Evolutionary conservation across 1,140 invertebrate genomes (phyloP).

Genomic region (Elysia chlorotica): DNA sequence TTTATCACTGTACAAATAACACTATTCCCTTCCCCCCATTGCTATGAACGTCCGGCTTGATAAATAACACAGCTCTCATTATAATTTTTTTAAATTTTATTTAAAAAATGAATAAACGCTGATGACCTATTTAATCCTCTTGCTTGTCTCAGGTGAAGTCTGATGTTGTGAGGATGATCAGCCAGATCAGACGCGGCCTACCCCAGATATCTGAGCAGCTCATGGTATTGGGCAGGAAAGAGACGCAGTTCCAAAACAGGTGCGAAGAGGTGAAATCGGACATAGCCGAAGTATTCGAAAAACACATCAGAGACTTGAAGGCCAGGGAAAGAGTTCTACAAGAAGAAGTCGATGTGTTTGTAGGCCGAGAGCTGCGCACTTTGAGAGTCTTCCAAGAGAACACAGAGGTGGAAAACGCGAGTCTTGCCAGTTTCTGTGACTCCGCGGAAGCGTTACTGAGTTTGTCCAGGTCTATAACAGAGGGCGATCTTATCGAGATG

Average conservation of each 20-base stretch:
- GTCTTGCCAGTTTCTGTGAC: conserved; percentile 94
- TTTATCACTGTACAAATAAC: too few species aligned
- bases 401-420: conserved; percentile 87
- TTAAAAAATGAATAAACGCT: too few species aligned
- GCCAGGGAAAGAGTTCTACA: conserved; percentile 87
- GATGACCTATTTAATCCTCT: too few species aligned
- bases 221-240: conserved; percentile 39
- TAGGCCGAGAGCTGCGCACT: conserved; percentile 80
- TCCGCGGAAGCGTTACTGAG: conserved; percentile 91
- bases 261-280: conserved; percentile 63
- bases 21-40: too few species aligned
- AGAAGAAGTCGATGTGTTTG: conserved; percentile 86
- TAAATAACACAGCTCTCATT: too few species aligned
- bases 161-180: conserved; percentile 92
- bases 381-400: conserved; percentile 88
- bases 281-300: conserved; percentile 77
- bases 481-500: conserved; percentile 47
- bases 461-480: conserved; percentile 64
- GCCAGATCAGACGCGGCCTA: conserved; percentile 74
- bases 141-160: conserved; percentile 64
- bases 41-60: too few species aligned
- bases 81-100: too few species aligned
- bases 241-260: conserved; percentile 39
- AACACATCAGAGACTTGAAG: conserved; percentile 85
- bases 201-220: conserved; percentile 71